A percentile compares a stretch with the other conserved stretches of the same genome.
Conservation (phyloP, 1,140 invertebrate genomes). For the Maconellicoccus hirsutus region DNA sequence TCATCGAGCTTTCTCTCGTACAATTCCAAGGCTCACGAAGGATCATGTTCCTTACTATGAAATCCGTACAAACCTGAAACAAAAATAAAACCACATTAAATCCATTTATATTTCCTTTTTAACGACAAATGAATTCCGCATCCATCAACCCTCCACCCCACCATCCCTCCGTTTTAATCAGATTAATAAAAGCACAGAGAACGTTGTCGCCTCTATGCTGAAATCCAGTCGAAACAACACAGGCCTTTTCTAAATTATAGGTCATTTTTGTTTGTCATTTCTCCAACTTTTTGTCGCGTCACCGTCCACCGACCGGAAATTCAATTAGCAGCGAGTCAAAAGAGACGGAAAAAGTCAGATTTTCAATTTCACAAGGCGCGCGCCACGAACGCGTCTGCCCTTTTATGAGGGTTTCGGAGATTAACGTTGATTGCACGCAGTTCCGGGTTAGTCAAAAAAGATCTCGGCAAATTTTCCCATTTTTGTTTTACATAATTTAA, state of each 20-base stretch:
- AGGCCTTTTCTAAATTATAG: not conserved
- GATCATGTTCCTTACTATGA: no score
- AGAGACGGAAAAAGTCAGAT: not conserved
- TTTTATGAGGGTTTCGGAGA: not conserved
- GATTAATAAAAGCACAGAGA: no score
- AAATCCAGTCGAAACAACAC: no score
- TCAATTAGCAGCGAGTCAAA: not conserved
- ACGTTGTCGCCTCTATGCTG: no score
- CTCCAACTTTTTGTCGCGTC: not conserved
- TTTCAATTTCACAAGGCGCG: not conserved
- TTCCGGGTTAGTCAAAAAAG: not conserved
- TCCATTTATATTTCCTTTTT: no score
- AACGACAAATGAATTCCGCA: no score
- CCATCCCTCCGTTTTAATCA: no score
- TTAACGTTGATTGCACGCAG: not conserved
- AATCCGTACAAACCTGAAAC: no score
- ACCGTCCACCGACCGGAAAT: not conserved
- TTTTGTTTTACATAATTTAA: not conserved
- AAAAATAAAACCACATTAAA: no score
- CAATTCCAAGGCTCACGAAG: no score
- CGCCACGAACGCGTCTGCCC: not conserved
- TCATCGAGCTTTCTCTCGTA: no score
- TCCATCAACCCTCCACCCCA: no score
- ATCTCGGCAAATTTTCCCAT: not conserved
- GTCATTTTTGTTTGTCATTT: conserved; percentile 9